A percentile compares a stretch with the other conserved stretches of the same genome.
Evolutionary conservation across 2,888 invertebrate species (phyloP).

Genomic region (Drosophila silvestris): DNA sequence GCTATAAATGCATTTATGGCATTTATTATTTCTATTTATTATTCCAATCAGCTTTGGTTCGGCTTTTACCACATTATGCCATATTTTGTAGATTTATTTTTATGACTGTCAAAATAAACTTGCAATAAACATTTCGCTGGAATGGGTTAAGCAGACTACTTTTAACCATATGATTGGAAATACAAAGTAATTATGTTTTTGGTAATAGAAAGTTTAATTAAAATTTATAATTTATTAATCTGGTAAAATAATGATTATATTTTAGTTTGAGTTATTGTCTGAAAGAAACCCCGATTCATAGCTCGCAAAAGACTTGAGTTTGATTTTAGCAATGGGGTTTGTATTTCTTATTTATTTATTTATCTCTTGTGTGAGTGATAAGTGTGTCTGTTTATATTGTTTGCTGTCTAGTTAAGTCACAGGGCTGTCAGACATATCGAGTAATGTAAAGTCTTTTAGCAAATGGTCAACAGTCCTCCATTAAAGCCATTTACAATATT

Average conservation of each 20-base stretch:
- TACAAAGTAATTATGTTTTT: background rate
- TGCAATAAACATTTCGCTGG: constrained; percentile 4
- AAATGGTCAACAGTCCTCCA: constrained; percentile 51
- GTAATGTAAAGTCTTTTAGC: constrained; percentile 33
- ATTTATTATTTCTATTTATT: constrained; percentile 49
- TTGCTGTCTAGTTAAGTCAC: constrained; percentile 22
- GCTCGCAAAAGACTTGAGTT: background rate
- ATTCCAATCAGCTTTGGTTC: constrained; percentile 23
- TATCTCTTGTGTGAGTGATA: background rate
- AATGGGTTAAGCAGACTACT: background rate
- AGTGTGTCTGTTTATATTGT: background rate
- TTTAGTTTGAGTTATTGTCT: background rate
- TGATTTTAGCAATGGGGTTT: background rate
- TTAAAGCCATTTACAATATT: constrained; percentile 56
- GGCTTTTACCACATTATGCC: constrained; percentile 16
- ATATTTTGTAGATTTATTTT: constrained; percentile 17
- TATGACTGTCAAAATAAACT: constrained; percentile 24
- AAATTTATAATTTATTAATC: background rate
- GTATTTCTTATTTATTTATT: background rate
- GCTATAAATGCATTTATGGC: constrained; percentile 63
- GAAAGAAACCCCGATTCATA: no score
- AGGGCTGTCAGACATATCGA: constrained; percentile 20
- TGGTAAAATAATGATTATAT: no score
- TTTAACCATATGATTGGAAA: background rate
- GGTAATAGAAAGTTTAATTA: no score